phyloP scores from a whole-genome alignment of 2,113 vertebrate genomes.

The Sapayoa aenigma region DNA sequence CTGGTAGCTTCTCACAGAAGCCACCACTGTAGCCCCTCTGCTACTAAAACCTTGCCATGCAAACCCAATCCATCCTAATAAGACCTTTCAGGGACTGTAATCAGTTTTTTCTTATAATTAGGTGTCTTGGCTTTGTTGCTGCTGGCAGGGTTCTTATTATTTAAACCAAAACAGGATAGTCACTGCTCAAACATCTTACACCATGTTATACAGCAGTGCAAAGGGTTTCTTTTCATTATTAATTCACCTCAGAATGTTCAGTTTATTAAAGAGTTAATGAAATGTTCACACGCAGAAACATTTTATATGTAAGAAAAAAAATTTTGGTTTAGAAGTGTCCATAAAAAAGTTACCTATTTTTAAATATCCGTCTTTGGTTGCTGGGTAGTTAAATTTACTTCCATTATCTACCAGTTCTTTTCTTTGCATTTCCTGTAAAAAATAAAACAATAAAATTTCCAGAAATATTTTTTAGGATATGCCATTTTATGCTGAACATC shows the following conservation, averaged over 20 bases:
- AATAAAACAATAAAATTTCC: background rate
- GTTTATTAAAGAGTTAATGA: background rate
- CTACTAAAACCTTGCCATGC: background rate
- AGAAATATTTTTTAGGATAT: background rate
- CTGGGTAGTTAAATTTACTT: slow-evolving; percentile 42
- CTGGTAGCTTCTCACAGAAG: background rate
- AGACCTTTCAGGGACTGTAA: background rate
- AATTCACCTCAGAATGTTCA: background rate
- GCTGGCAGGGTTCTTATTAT: background rate
- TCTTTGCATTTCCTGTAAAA: slow-evolving; percentile 42
- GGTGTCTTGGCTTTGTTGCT: background rate
- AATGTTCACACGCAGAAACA: background rate
- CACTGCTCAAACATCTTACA: background rate
- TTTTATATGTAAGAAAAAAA: background rate
- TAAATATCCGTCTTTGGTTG: slow-evolving; percentile 69
- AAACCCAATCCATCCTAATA: background rate
- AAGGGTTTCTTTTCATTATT: background rate
- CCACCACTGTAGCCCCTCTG: accelerated
- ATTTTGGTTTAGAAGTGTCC: background rate
- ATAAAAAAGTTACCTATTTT: slow-evolving; percentile 67
- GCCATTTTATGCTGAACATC: background rate
- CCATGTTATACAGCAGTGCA: background rate
- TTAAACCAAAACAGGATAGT: background rate
- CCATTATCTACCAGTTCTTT: background rate
- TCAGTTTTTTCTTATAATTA: background rate